Conservation (phyloP, 2,888 invertebrate species). For the Autographa gamma region DNA sequence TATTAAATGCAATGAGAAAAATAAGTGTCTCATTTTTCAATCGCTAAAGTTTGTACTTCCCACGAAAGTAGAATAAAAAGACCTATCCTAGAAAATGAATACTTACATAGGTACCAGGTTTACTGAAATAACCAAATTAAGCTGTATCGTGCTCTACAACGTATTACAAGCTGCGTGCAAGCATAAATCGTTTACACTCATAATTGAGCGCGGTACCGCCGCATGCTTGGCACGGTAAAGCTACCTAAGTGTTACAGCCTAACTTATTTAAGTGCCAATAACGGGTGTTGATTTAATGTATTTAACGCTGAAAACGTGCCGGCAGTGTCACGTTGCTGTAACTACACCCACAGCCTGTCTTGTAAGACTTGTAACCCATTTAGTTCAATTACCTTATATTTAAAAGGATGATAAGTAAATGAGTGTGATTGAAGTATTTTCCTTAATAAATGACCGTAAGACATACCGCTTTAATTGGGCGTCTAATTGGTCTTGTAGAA, state of each 20-base stretch:
- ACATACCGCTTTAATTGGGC: not conserved
- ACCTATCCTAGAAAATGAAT: too few species aligned
- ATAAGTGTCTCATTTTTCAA: too few species aligned
- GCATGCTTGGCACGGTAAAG: constrained; percentile 29
- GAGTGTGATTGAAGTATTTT: not conserved
- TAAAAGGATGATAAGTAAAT: constrained; percentile 15
- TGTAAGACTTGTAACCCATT: constrained; percentile 28
- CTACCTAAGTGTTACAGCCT: constrained; percentile 20
- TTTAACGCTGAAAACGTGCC: constrained; percentile 29
- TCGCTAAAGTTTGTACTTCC: too few species aligned
- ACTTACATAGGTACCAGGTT: not conserved
- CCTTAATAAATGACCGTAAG: not conserved
- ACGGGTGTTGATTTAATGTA: constrained; percentile 21
- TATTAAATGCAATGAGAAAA: too few species aligned
- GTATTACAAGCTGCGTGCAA: not conserved
- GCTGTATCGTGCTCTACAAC: not conserved
- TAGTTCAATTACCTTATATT: constrained; percentile 32
- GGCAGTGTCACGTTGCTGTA: constrained; percentile 34
- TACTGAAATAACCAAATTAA: not conserved
- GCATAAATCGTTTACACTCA: not conserved
- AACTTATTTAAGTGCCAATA: constrained; percentile 26
- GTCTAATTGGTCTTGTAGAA: not conserved
- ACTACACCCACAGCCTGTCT: constrained; percentile 15
- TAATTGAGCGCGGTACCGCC: constrained; percentile 21
- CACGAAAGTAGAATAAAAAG: too few species aligned